phyloP scores from a whole-genome alignment of 1,140 invertebrate genomes.

The Heliconius melpomene region DNA sequence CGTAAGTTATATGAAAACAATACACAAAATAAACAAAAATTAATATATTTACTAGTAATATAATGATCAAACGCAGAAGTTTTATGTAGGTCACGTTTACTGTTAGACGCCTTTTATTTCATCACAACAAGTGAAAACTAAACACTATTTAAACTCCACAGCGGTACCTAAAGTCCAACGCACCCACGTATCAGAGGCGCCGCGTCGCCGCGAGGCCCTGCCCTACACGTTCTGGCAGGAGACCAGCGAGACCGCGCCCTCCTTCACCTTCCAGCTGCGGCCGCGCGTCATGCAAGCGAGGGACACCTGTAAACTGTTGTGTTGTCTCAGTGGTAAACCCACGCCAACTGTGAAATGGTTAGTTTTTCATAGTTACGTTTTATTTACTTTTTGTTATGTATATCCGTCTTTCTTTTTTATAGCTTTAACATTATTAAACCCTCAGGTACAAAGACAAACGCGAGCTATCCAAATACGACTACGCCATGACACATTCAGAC shows the following conservation, averaged over 20 bases:
- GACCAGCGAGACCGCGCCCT: conserved; percentile 93
- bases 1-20: conserved; percentile 82
- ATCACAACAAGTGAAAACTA: too few species aligned
- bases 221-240: conserved; percentile 94
- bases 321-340: conserved; percentile 96
- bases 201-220: conserved; percentile 90
- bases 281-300: conserved; percentile 98
- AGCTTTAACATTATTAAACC: background rate
- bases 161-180: conserved; percentile 91
- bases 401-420: too few species aligned
- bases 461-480: conserved; percentile 95
- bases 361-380: background rate
- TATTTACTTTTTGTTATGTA: too few species aligned
- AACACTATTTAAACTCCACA: conserved; percentile 51
- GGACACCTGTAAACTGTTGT: conserved; percentile 97
- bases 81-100: too few species aligned
- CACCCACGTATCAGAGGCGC: conserved; percentile 88
- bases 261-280: conserved; percentile 98
- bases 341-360: conserved; percentile 88
- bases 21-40: too few species aligned
- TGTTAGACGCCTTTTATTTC: too few species aligned
- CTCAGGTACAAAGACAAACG: conserved; percentile 94
- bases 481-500: conserved; percentile 92
- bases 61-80: too few species aligned
- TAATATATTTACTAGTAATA: too few species aligned